Conservation (phyloP, 2,888 invertebrate species). For the Euplexia lucipara region DNA sequence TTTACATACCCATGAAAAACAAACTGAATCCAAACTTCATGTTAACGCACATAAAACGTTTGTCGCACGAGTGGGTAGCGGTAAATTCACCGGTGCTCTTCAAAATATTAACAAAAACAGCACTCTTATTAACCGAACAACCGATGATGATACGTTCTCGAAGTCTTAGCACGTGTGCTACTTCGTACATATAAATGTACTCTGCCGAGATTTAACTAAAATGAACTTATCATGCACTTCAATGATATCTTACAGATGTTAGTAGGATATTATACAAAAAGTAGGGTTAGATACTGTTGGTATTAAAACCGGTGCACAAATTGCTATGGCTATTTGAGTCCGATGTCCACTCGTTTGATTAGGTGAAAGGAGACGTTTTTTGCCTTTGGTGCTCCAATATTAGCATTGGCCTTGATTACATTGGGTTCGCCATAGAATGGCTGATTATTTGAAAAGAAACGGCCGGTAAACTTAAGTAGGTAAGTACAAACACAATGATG, state of each 20-base stretch:
- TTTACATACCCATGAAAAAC: constrained; percentile 66
- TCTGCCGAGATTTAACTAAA: constrained; percentile 74
- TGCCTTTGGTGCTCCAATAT: constrained; percentile 72
- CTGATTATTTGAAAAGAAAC: constrained; percentile 22
- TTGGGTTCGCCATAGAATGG: constrained; percentile 55
- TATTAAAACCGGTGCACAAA: constrained; percentile 58
- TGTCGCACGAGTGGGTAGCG: constrained; percentile 27
- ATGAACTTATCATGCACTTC: constrained; percentile 80
- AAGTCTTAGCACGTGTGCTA: constrained; percentile 55
- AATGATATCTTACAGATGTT: constrained; percentile 71
- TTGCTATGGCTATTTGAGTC: constrained; percentile 40
- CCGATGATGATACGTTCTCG: constrained; percentile 46
- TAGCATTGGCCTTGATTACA: constrained; percentile 78
- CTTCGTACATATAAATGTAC: constrained; percentile 66
- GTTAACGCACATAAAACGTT: constrained; percentile 10
- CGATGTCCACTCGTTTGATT: constrained; percentile 63
- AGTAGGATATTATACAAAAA: constrained; percentile 81
- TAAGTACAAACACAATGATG: not conserved
- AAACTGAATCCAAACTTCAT: constrained; percentile 65
- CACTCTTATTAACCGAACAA: constrained; percentile 33
- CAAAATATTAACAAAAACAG: constrained; percentile 26
- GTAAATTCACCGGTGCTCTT: constrained; percentile 24
- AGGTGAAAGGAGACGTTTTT: constrained; percentile 76
- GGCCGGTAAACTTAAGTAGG: constrained; percentile 5
- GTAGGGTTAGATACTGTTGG: constrained; percentile 68